Evolutionary conservation across 2,797 vertebrate genomes (phyloP).

Genomic region (Carcharodon carcharias): DNA sequence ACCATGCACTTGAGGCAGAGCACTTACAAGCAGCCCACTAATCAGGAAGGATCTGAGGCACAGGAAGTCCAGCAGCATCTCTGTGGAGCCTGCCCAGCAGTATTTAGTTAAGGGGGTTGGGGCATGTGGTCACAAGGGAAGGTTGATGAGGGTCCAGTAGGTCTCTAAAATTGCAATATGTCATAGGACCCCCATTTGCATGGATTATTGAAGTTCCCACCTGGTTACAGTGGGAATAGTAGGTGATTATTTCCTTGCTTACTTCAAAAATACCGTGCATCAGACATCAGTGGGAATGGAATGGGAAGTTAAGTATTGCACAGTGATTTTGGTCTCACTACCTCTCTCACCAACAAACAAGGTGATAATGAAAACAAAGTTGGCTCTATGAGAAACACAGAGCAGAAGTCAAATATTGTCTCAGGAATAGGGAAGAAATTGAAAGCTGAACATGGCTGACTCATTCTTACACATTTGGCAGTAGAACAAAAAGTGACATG

Average conservation of each 20-base stretch:
- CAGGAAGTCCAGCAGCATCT: background rate
- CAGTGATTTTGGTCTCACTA: background rate
- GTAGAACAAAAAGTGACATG: background rate
- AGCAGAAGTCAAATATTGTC: background rate
- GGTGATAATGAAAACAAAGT: background rate
- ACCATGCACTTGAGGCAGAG: background rate
- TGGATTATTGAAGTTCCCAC: background rate
- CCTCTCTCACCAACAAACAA: background rate
- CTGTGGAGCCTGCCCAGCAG: background rate
- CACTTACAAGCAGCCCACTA: background rate
- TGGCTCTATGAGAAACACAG: background rate
- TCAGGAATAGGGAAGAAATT: background rate
- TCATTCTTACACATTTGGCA: background rate
- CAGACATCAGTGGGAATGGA: background rate
- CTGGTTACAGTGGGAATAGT: background rate
- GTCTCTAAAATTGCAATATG: background rate
- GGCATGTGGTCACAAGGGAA: background rate
- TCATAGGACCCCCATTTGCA: background rate
- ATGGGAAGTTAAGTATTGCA: background rate
- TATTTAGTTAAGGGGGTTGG: background rate
- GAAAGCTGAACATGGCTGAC: background rate
- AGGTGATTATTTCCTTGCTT: background rate
- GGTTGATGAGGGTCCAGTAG: background rate
- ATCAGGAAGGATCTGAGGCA: background rate
- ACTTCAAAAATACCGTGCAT: background rate